Conservation (phyloP, 2,113 vertebrate species). For the Mastomys coucha region DNA sequence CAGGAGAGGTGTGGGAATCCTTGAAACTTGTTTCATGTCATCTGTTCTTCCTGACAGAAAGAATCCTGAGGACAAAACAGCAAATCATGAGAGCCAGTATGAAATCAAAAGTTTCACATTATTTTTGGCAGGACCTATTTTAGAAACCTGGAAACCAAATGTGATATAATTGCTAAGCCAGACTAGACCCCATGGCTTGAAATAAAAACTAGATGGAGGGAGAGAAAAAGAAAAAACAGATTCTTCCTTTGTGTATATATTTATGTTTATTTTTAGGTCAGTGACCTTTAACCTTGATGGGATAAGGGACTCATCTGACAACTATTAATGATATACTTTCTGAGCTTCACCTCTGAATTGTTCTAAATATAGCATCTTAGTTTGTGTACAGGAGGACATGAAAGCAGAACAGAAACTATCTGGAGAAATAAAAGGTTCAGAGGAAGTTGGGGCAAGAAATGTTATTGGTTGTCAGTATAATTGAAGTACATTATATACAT, state of each 20-base stretch:
- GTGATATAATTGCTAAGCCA: background rate
- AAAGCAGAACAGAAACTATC: background rate
- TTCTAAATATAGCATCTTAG: too few species aligned
- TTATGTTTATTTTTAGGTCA: background rate
- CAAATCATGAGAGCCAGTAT: background rate
- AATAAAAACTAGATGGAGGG: background rate
- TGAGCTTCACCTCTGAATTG: background rate
- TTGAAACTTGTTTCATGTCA: background rate
- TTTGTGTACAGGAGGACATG: too few species aligned
- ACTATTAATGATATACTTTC: background rate
- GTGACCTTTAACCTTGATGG: background rate
- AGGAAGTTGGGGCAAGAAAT: background rate
- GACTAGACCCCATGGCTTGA: background rate
- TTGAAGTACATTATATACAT: background rate
- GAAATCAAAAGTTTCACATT: background rate
- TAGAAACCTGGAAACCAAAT: background rate
- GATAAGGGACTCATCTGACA: background rate
- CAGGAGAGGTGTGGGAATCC: background rate
- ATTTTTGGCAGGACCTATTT: background rate
- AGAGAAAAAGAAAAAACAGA: background rate
- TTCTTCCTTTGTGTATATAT: background rate
- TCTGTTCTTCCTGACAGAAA: background rate
- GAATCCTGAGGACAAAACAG: background rate
- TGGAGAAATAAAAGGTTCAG: background rate
- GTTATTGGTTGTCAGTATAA: background rate